phyloP scores from a whole-genome alignment of 2,888 invertebrate species.

The Endotricha flammealis region DNA sequence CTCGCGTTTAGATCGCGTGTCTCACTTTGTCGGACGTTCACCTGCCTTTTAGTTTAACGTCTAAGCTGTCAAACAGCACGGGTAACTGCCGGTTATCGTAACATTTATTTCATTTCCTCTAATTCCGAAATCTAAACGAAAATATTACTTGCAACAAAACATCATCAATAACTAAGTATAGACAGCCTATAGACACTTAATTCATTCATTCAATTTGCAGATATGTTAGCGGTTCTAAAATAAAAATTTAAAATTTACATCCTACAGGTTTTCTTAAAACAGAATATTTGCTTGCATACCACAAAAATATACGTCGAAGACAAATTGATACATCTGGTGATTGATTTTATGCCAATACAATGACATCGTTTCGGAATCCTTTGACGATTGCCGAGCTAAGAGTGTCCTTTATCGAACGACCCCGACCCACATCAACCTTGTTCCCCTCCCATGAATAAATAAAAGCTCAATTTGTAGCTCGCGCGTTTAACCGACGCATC shows the following conservation, averaged over 20 bases:
- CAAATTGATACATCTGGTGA: slow-evolving; percentile 2
- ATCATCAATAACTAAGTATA: too few relatives aligned
- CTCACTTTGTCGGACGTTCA: slow-evolving; percentile 46
- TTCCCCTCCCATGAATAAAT: slow-evolving; percentile 73
- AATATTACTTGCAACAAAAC: too few relatives aligned
- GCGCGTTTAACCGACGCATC: slow-evolving; percentile 59
- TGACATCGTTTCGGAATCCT: slow-evolving; percentile 38
- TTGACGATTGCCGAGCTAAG: slow-evolving; percentile 46
- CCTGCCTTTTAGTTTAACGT: slow-evolving; percentile 39
- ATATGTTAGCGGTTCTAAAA: too few relatives aligned
- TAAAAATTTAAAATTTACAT: too few relatives aligned
- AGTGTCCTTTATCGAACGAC: slow-evolving; percentile 66
- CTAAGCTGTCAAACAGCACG: slow-evolving; percentile 19
- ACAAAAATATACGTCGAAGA: neutral
- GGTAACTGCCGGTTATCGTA: slow-evolving; percentile 16
- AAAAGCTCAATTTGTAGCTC: slow-evolving; percentile 73
- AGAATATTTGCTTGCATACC: too few relatives aligned
- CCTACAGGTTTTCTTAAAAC: too few relatives aligned
- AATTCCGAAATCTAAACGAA: neutral
- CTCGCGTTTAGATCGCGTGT: slow-evolving; percentile 40
- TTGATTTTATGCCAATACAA: slow-evolving; percentile 23
- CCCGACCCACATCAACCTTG: slow-evolving; percentile 71
- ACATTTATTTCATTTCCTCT: slow-evolving; percentile 12
- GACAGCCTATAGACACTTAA: neutral
- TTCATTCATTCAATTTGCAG: neutral